Evolutionary conservation across 1,140 invertebrate species (phyloP).

Genomic region (Onthophagus taurus): DNA sequence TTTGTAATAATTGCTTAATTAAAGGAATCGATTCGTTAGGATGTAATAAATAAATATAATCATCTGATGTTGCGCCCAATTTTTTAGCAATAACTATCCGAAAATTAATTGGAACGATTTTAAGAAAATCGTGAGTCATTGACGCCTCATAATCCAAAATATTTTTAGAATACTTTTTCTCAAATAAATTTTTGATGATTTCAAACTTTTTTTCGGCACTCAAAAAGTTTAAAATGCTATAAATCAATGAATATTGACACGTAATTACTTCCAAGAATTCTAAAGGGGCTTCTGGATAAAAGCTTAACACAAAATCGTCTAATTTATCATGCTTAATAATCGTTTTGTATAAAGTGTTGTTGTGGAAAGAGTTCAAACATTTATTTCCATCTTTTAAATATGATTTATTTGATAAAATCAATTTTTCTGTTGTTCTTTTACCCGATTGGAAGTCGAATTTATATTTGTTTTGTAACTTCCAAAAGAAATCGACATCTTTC

Average conservation of each 20-base stretch:
- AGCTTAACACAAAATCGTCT: neutral
- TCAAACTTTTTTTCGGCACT: no score
- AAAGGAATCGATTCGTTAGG: neutral
- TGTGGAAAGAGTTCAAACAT: neutral
- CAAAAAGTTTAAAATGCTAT: no score
- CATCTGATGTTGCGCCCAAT: no score
- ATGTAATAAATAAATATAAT: neutral
- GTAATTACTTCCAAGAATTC: no score
- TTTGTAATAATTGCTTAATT: neutral
- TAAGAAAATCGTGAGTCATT: no score
- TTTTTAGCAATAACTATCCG: no score
- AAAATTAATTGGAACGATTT: no score
- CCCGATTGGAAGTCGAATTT: neutral
- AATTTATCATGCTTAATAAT: neutral
- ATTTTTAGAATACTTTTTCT: no score
- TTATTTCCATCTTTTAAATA: neutral
- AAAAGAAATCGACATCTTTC: conserved; percentile 1
- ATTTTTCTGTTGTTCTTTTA: neutral
- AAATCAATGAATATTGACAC: no score
- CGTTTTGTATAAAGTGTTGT: neutral
- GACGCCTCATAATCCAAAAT: no score
- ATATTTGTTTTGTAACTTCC: neutral
- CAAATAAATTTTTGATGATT: no score
- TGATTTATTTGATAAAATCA: neutral
- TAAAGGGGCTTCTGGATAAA: neutral